Conservation (phyloP, 2,113 vertebrate species). For the Halcyon senegalensis region DNA sequence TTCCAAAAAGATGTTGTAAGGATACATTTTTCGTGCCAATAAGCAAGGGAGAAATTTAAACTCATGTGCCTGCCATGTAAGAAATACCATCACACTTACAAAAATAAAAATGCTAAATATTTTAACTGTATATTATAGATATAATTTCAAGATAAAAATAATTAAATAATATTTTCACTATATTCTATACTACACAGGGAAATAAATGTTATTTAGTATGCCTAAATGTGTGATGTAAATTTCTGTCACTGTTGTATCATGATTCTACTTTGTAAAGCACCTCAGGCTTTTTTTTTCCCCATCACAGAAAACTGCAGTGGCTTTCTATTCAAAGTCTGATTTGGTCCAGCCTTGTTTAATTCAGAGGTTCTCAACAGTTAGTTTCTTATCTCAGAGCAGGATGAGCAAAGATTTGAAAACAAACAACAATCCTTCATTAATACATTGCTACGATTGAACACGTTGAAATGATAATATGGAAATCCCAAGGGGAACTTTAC, state of each 20-base stretch:
- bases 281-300: background rate
- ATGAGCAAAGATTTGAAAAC: background rate
- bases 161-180: background rate
- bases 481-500: background rate
- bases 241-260: background rate
- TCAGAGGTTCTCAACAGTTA: background rate
- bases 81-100: background rate
- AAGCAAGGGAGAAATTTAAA: background rate
- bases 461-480: background rate
- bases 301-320: background rate
- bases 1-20: background rate
- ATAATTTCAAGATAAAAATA: background rate
- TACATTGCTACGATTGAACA: background rate
- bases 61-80: background rate
- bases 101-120: background rate
- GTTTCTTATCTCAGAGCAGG: background rate
- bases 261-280: background rate
- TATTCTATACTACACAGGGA: background rate
- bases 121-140: background rate
- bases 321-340: background rate
- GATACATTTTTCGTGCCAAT: background rate
- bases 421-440: background rate
- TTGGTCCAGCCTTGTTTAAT: background rate
- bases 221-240: background rate
- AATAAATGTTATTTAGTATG: background rate